Evolutionary conservation across 2,888 invertebrate genomes (phyloP).

Genomic region (Lysandra coridon): DNA sequence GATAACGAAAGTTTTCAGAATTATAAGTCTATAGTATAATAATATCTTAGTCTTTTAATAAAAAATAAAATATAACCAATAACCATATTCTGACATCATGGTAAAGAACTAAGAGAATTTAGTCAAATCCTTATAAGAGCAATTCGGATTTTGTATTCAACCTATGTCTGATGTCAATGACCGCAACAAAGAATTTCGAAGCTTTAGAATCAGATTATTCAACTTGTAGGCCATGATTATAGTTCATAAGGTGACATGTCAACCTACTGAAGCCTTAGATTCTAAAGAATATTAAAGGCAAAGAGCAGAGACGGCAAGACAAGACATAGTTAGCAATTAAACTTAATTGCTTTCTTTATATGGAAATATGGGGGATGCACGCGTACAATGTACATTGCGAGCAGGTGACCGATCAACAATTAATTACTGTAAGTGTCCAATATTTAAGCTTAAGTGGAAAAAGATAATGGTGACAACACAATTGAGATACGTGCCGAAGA

Average conservation of each 20-base stretch:
- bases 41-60: too few species aligned
- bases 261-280: slow-evolving; percentile 1
- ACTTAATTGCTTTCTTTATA: slow-evolving; percentile 10
- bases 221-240: background rate
- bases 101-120: too few species aligned
- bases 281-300: slow-evolving; percentile 2
- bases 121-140: too few species aligned
- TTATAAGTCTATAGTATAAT: background rate
- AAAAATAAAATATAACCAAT: too few species aligned
- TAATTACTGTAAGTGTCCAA: slow-evolving; percentile 12
- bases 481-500: background rate
- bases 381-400: background rate
- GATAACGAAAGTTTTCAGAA: slow-evolving; percentile 9
- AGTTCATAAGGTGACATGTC: background rate
- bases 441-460: background rate
- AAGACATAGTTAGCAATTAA: background rate
- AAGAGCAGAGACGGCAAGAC: background rate
- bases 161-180: too few species aligned
- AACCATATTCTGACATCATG: too few species aligned
- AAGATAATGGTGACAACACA: background rate
- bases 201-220: background rate
- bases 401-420: slow-evolving; percentile 12
- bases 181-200: background rate
- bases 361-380: slow-evolving; percentile 4
- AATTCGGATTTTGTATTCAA: too few species aligned